Percentiles rank a stretch among this genome's conserved stretches.
Evolutionary conservation across 2,113 vertebrate species (phyloP).

Genomic region (Ceyx margarethae): DNA sequence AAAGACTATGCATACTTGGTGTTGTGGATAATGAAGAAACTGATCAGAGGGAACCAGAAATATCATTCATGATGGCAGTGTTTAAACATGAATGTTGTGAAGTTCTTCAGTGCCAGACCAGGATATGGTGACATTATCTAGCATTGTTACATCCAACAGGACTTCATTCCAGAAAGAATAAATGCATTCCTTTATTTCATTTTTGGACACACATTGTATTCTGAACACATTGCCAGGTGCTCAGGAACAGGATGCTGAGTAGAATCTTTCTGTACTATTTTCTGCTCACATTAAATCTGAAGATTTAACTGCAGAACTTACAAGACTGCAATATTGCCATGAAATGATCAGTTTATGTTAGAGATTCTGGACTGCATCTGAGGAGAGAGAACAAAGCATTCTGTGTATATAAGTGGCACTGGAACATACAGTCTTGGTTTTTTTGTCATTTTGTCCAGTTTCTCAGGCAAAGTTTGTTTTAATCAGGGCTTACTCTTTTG

Average conservation of each 20-base stretch:
- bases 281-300: background rate
- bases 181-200: background rate
- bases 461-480: background rate
- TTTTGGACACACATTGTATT: background rate
- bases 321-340: background rate
- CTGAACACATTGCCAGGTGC: background rate
- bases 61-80: background rate
- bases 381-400: background rate
- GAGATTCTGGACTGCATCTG: background rate
- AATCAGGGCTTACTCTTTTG: background rate
- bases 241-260: background rate
- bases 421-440: background rate
- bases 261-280: background rate
- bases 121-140: background rate
- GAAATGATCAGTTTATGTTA: background rate
- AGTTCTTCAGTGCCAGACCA: background rate
- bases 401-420: background rate
- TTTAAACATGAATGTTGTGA: background rate
- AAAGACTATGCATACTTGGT: background rate
- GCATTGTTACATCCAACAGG: background rate
- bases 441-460: background rate
- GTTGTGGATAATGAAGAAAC: background rate
- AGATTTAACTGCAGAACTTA: background rate
- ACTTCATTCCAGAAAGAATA: background rate
- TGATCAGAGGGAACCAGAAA: background rate